Evolutionary conservation across 2,113 vertebrate species (phyloP).

Genomic region (Oplegnathus fasciatus): DNA sequence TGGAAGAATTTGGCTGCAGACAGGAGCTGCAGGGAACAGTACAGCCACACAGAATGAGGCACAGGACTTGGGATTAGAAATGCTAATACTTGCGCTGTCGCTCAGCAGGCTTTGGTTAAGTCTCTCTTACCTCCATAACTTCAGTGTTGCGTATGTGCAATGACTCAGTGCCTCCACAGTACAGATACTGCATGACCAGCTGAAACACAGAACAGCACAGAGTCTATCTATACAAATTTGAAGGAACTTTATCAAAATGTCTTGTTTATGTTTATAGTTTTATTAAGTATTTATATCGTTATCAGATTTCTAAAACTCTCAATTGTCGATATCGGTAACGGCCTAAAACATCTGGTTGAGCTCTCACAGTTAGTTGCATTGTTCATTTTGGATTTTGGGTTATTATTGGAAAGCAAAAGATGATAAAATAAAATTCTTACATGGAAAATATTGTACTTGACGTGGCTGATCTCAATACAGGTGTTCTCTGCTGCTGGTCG

Average conservation of each 20-base stretch:
- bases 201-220: conserved; percentile 66
- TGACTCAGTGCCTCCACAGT: conserved; percentile 84
- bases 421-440: conserved; percentile 38
- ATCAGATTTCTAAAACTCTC: no score
- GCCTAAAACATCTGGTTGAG: no score
- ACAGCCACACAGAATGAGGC: conserved; percentile 42
- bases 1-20: conserved; percentile 88
- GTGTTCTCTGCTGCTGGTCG: conserved; percentile 94
- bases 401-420: neutral
- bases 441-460: conserved; percentile 85
- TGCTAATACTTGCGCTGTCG: conserved; percentile 1
- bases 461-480: conserved; percentile 93
- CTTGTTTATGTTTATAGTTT: no score
- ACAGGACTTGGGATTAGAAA: conserved; percentile 40
- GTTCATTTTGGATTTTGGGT: neutral
- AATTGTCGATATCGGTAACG: no score
- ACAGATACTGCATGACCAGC: conserved; percentile 88
- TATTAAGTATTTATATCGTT: no score
- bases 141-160: conserved; percentile 87
- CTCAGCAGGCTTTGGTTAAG: conserved; percentile 11
- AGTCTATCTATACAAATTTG: neutral
- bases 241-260: no score
- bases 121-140: conserved; percentile 85
- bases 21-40: conserved; percentile 80
- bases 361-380: no score